These are phyloP conservation scores for Bombus haemorrhoidalis DNA, from an alignment of 1,140 invertebrate species.

Conservation along the genomic window DNA sequence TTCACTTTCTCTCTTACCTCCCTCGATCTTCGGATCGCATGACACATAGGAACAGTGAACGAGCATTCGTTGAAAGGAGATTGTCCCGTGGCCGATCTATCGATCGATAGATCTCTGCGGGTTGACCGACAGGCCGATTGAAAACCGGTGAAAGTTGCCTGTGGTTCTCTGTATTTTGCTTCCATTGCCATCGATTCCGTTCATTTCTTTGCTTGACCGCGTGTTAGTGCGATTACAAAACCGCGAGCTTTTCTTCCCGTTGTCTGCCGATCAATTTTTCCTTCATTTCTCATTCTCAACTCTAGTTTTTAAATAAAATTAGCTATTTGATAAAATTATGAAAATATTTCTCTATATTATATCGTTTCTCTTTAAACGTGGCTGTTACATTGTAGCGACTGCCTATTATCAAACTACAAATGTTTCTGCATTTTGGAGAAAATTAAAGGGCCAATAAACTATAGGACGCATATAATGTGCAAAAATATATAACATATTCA, in stretches of 20 bases:
- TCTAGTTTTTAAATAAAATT: background rate
- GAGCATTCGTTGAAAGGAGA: slow-evolving; percentile 46
- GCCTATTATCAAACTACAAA: too few relatives aligned
- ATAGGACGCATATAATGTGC: too few relatives aligned
- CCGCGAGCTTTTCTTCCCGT: background rate
- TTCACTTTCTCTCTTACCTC: slow-evolving; percentile 33
- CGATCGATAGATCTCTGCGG: slow-evolving; percentile 41
- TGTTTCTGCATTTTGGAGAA: too few relatives aligned
- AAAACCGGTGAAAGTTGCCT: slow-evolving; percentile 48
- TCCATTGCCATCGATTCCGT: slow-evolving; percentile 26
- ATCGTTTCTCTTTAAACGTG: too few relatives aligned
- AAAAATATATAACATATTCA: too few relatives aligned
- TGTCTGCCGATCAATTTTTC: background rate
- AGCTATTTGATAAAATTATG: background rate
- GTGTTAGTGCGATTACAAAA: slow-evolving; percentile 23
- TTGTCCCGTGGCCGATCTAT: slow-evolving; percentile 39
- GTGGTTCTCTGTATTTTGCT: slow-evolving; percentile 35
- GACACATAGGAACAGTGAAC: slow-evolving; percentile 12
- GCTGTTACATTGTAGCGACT: too few relatives aligned
- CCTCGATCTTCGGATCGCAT: slow-evolving; percentile 14
- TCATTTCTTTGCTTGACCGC: slow-evolving; percentile 17
- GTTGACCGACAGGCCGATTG: slow-evolving; percentile 42
- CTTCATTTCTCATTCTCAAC: background rate
- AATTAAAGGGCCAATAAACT: too few relatives aligned
- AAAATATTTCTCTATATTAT: too few relatives aligned